A percentile compares a stretch with the other conserved stretches of the same genome.
phyloP scores from a whole-genome alignment of 2,888 invertebrate species.

The Chloromyia formosa region DNA sequence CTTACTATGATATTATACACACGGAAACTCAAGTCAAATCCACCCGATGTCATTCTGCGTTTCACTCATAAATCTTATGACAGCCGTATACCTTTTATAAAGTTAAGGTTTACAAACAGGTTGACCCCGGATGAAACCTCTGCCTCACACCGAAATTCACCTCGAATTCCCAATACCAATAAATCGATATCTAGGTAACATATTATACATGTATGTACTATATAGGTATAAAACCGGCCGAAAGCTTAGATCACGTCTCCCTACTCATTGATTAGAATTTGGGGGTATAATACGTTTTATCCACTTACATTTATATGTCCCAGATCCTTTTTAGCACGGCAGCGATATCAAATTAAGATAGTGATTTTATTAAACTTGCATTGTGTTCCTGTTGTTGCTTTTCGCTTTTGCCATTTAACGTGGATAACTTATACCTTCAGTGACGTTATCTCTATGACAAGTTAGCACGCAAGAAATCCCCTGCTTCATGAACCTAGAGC shows the following conservation, averaged over 20 bases:
- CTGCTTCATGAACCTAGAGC: slow-evolving; percentile 16
- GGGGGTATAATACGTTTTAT: slow-evolving; percentile 27
- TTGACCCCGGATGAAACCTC: too few species aligned
- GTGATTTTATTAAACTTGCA: slow-evolving; percentile 42
- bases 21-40: too few species aligned
- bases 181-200: too few species aligned
- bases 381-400: slow-evolving; percentile 31
- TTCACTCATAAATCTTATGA: too few species aligned
- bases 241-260: slow-evolving; percentile 18
- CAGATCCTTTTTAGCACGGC: slow-evolving; percentile 36
- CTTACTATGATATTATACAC: too few species aligned
- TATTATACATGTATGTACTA: slow-evolving; percentile 5
- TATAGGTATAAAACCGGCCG: neutral
- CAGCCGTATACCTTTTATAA: too few species aligned
- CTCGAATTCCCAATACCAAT: neutral
- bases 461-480: slow-evolving; percentile 40
- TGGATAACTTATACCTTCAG: slow-evolving; percentile 40
- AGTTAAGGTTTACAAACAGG: too few species aligned
- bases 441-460: slow-evolving; percentile 43
- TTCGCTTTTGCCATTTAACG: slow-evolving; percentile 33
- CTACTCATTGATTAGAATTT: slow-evolving; percentile 41
- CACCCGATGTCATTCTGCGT: too few species aligned
- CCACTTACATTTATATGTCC: slow-evolving; percentile 40
- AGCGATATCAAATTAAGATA: slow-evolving; percentile 44
- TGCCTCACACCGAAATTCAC: too few species aligned